These are phyloP conservation scores for Seriola rivoliana DNA, from an alignment of 2,113 vertebrate genomes.

Conservation along the genomic window DNA sequence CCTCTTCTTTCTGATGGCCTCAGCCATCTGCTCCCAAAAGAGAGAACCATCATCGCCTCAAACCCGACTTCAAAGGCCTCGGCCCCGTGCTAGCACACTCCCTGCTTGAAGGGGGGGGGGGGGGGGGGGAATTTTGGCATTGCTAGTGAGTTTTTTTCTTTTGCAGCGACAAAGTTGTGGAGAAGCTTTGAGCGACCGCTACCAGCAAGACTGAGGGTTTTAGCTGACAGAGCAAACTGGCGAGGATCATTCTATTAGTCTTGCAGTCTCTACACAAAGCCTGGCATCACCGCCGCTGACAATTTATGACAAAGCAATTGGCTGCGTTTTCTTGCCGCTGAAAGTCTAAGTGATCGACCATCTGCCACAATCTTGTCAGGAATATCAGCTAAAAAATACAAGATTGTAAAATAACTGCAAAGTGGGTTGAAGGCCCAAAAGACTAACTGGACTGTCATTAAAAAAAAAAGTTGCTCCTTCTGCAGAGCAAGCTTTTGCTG, in stretches of 20 bases:
- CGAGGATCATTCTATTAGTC: constrained; percentile 10
- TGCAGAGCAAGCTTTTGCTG: constrained; percentile 10
- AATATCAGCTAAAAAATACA: constrained; percentile 15
- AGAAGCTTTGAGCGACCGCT: constrained; percentile 11
- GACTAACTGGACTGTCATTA: neutral
- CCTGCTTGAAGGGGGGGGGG: neutral
- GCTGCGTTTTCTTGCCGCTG: constrained; percentile 14
- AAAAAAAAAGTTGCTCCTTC: neutral
- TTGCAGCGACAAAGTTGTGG: constrained; percentile 9
- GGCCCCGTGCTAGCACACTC: constrained; percentile 6
- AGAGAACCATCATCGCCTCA: constrained; percentile 33
- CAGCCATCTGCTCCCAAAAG: constrained; percentile 39
- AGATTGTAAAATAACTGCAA: constrained; percentile 14
- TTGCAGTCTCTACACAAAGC: constrained; percentile 7
- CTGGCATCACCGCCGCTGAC: constrained; percentile 21
- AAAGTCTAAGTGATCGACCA: constrained; percentile 27
- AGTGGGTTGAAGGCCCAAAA: neutral
- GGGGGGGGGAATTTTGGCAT: neutral
- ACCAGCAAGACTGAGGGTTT: constrained; percentile 24
- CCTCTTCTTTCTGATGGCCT: constrained; percentile 39
- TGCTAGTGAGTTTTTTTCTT: neutral
- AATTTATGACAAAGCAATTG: constrained; percentile 37
- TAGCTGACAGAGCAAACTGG: constrained; percentile 42
- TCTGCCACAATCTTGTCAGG: constrained; percentile 32
- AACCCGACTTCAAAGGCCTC: constrained; percentile 51